Base-by-base conservation (phyloP, 2,797 vertebrate species). In the Lutjanus argentimaculatus region DNA sequence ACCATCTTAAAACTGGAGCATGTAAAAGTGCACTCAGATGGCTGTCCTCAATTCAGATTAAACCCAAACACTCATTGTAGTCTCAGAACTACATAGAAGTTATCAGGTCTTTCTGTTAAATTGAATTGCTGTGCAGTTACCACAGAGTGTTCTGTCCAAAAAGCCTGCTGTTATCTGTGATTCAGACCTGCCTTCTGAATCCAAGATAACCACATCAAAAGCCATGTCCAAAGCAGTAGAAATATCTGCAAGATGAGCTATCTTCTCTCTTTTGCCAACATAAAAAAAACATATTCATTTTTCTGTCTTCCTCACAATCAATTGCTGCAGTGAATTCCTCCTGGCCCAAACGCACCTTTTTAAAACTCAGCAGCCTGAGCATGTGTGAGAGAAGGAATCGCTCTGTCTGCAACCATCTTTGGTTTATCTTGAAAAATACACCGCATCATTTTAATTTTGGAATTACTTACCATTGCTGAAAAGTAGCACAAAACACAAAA, bases 121-220 rank as follows among this genome's bases (percentile, higher is more conserved):
- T 30, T 59, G 30, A 59, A 17, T 16, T 59, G 25, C 15, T 36
- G 8, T 17, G 10, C 16, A 42, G 58, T 10, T 61, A 57, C 21
- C 55, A 30, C 22, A 30, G n/a, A 55, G 30, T 17, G 58, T 42
- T 61, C 58, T 42, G 58, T 42, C 58, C 58, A 11, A n/a, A 72
- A 72, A 42, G 36, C 22, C 11, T 9, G 21, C 52, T 43, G 42
- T 64, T 65, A 62, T 68, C 48, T 61, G 63, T 45, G 57, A 63
- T 46, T 77, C 57, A 77, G 75, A 45, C 57, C 66, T 51, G 63
- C 45, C 45, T 15, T 55, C 40, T 46, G 21, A 62, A 51, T 62
- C 40, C 40, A 25, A 53, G 49, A 62, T 43, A 62, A 62, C 59
- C 17, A 42, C 59, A 43, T 62, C 59, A 43, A 43, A 62, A 62